These are phyloP conservation scores for Ceyx margarethae DNA, from an alignment of 2,113 vertebrate genomes.

Conservation along the genomic window DNA sequence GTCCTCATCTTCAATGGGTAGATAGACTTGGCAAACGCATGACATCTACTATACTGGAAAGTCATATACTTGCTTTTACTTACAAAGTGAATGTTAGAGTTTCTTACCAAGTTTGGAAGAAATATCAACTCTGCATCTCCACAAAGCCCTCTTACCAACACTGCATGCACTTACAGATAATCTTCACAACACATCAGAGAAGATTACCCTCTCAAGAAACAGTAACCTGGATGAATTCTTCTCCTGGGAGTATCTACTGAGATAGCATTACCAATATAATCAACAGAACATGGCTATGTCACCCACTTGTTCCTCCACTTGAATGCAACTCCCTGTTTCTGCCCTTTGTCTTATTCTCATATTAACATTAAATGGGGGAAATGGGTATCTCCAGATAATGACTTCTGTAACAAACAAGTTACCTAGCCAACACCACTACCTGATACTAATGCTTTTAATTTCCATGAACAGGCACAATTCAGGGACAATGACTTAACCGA, in stretches of 20 bases:
- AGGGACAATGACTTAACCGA: neutral
- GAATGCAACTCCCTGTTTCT: neutral
- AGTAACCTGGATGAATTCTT: conserved; percentile 11
- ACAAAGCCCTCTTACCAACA: neutral
- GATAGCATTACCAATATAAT: neutral
- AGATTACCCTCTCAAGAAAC: conserved; percentile 23
- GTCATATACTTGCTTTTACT: neutral
- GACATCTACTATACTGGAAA: neutral
- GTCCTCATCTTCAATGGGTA: neutral
- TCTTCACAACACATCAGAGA: neutral
- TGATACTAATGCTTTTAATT: neutral
- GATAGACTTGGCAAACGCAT: neutral
- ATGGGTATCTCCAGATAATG: neutral
- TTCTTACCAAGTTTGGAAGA: neutral
- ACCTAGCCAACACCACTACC: neutral
- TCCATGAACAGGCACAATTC: neutral
- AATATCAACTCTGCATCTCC: neutral
- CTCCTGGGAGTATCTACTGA: neutral
- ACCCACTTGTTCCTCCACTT: neutral
- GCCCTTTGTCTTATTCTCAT: neutral
- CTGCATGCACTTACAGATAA: neutral
- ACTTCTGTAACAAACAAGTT: conserved; percentile 21
- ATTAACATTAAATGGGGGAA: too few relatives aligned
- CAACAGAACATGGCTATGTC: neutral
- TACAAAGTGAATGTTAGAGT: neutral